Evolutionary conservation across 1,140 invertebrate species (phyloP).

Genomic region (Lepidurus couesii): DNA sequence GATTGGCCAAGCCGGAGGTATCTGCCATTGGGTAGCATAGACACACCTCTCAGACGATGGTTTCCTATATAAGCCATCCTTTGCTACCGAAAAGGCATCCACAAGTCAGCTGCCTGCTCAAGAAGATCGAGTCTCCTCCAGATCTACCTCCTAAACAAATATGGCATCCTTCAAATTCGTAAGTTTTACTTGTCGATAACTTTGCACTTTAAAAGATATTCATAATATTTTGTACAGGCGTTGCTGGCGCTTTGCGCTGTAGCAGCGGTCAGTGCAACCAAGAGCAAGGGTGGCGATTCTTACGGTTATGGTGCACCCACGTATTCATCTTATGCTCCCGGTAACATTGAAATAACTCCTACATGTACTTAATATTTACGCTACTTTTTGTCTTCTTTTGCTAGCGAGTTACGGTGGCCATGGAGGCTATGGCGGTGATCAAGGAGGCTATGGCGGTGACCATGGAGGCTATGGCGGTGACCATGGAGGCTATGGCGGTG

Average conservation of each 20-base stretch:
- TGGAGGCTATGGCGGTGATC: background rate
- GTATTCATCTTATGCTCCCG: background rate
- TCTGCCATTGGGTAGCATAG: background rate
- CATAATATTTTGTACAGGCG: background rate
- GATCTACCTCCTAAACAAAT: background rate
- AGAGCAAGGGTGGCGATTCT: constrained; percentile 4
- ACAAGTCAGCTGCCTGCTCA: background rate
- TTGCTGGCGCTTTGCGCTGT: background rate
- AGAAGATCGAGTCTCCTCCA: background rate
- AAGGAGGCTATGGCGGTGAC: background rate
- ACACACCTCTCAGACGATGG: background rate
- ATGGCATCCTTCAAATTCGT: background rate
- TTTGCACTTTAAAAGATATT: background rate
- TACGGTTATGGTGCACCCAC: constrained; percentile 7
- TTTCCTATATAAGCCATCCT: background rate
- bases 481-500: background rate
- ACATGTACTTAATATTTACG: background rate
- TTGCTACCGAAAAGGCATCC: background rate
- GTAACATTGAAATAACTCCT: background rate
- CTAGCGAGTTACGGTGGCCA: background rate
- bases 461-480: background rate
- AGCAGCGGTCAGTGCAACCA: background rate
- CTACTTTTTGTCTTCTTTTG: background rate
- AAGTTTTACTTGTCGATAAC: background rate
- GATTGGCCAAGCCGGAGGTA: background rate